Conservation (phyloP, 2,113 vertebrate genomes). For the Boleophthalmus pectinirostris region DNA sequence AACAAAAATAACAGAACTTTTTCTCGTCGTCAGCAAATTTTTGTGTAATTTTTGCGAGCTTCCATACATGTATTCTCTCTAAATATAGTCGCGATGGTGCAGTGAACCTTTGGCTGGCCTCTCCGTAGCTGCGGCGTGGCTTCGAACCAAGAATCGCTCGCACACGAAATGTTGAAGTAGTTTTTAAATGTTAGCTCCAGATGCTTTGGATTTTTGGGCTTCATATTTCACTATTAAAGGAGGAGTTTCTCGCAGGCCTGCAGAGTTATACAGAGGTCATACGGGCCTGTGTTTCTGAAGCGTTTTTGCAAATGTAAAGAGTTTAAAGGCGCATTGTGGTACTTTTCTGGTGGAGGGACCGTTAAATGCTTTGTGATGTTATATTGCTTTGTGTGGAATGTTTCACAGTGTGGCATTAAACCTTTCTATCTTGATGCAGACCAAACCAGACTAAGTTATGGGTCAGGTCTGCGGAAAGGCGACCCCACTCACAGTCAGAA, state of each 20-base stretch:
- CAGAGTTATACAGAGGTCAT: no score
- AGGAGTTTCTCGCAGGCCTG: neutral
- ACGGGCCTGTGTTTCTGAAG: no score
- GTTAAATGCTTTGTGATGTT: no score
- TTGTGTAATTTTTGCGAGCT: neutral
- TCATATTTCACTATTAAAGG: constrained; percentile 1
- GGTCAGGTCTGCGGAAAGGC: no score
- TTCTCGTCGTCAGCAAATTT: neutral
- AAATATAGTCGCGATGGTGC: constrained; percentile 69
- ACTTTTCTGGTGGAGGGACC: no score
- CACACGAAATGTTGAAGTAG: neutral
- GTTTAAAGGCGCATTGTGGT: no score
- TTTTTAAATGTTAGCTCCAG: neutral
- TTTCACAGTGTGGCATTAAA: no score
- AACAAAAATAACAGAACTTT: neutral
- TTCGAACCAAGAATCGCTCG: constrained; percentile 37
- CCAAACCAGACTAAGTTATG: no score
- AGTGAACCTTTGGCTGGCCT: constrained; percentile 65
- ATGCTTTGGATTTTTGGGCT: neutral
- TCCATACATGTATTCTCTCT: constrained; percentile 57
- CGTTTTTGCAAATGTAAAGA: no score
- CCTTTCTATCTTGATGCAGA: no score
- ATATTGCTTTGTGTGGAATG: no score
- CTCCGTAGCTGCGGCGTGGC: constrained; percentile 42
- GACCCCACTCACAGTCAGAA: no score